phyloP scores from a whole-genome alignment of 2,888 invertebrate genomes.

The Rhingia rostrata region DNA sequence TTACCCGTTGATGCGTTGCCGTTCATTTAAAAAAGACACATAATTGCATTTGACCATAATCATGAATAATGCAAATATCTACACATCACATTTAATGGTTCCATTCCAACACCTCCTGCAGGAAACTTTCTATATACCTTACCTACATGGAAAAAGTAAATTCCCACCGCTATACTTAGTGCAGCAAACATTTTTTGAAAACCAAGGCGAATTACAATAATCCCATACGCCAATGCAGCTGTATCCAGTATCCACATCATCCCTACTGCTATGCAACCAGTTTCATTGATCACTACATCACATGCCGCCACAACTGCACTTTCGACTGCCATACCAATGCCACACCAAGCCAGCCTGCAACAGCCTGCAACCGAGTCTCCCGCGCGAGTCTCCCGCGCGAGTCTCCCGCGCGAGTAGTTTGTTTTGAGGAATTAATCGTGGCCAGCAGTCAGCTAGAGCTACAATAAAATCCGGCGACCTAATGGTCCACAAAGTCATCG shows the following conservation, averaged over 20 bases:
- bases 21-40: no score
- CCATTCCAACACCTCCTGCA: background rate
- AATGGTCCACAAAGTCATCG: conserved; percentile 69
- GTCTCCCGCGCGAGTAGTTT: conserved; percentile 55
- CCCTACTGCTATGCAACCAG: conserved; percentile 16
- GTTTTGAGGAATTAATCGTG: conserved; percentile 63
- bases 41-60: background rate
- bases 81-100: background rate
- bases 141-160: conserved; percentile 18
- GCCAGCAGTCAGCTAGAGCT: conserved; percentile 12
- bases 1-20: no score
- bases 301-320: conserved; percentile 30
- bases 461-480: conserved; percentile 65
- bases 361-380: conserved; percentile 28
- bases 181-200: conserved; percentile 2
- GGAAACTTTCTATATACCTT: conserved; percentile 49
- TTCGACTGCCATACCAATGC: conserved; percentile 22
- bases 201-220: conserved; percentile 18
- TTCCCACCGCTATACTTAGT: conserved; percentile 5
- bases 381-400: conserved; percentile 49
- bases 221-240: background rate
- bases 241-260: conserved; percentile 16
- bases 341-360: background rate
- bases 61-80: background rate
- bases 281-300: conserved; percentile 55